phyloP scores from a whole-genome alignment of 2,888 invertebrate species.

The Glyphotaelius pellucidus region DNA sequence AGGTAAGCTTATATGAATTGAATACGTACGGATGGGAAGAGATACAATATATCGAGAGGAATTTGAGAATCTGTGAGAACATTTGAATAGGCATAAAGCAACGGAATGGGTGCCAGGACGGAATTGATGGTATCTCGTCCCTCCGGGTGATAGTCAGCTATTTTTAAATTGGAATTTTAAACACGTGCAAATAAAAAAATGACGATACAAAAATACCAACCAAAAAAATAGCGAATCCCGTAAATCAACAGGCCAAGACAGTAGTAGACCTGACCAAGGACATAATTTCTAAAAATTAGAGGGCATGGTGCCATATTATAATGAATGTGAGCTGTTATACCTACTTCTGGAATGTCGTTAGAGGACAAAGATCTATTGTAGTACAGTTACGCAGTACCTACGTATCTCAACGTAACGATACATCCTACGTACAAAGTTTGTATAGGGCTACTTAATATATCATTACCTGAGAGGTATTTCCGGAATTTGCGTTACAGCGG shows the following conservation, averaged over 20 bases:
- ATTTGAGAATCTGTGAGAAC: too few species aligned
- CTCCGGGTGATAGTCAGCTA: background rate
- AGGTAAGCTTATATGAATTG: too few species aligned
- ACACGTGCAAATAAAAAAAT: too few species aligned
- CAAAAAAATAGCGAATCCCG: too few species aligned
- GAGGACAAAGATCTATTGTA: background rate
- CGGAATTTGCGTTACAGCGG: background rate
- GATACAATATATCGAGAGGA: too few species aligned
- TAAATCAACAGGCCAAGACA: background rate
- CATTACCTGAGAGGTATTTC: slow-evolving; percentile 7
- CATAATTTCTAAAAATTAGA: background rate
- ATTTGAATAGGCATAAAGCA: too few species aligned
- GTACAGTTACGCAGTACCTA: background rate
- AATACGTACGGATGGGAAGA: too few species aligned
- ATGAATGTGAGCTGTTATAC: background rate
- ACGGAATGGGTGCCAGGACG: too few species aligned
- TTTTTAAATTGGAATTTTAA: background rate
- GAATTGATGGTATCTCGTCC: background rate
- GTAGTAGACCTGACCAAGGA: background rate
- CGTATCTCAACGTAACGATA: background rate
- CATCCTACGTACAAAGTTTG: background rate
- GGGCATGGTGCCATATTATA: background rate
- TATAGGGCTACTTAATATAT: background rate
- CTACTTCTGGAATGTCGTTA: background rate
- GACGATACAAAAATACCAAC: too few species aligned